Evolutionary conservation across 2,797 vertebrate species (phyloP).

Genomic region (Xiphophorus birchmanni): DNA sequence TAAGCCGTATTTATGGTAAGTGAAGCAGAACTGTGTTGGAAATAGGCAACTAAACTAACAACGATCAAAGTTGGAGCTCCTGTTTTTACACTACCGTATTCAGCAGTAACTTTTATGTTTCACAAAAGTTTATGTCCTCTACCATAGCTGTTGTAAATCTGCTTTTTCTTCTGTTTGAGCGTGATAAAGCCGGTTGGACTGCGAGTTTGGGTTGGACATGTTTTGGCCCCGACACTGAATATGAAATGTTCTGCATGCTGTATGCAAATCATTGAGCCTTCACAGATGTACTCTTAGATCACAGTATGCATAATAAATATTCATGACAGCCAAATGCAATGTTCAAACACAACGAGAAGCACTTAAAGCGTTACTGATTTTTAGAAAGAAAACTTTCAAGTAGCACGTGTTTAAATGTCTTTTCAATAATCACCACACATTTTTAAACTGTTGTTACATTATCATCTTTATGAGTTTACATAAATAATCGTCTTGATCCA

Average conservation of each 20-base stretch:
- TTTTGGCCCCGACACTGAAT: not conserved
- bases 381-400: not conserved
- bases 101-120: not conserved
- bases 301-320: not conserved
- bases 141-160: not conserved
- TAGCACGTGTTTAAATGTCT: not conserved
- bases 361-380: not conserved
- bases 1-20: not conserved
- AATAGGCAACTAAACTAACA: not conserved
- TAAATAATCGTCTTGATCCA: not conserved
- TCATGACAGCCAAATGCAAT: not conserved
- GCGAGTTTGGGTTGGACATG: not conserved
- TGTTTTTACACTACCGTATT: not conserved
- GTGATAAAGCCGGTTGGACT: not conserved
- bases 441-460: not conserved
- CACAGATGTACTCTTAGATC: not conserved
- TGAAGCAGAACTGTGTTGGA: not conserved
- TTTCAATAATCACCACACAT: not conserved
- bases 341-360: not conserved
- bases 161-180: not conserved
- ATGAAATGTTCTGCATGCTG: not conserved
- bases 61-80: not conserved
- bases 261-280: not conserved
- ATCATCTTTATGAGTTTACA: not conserved
- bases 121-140: not conserved